Percentiles rank a stretch among this genome's conserved stretches.
These are phyloP conservation scores for Lichenostomus cassidix DNA, from an alignment of 2,113 vertebrate species.

Conservation along the genomic window DNA sequence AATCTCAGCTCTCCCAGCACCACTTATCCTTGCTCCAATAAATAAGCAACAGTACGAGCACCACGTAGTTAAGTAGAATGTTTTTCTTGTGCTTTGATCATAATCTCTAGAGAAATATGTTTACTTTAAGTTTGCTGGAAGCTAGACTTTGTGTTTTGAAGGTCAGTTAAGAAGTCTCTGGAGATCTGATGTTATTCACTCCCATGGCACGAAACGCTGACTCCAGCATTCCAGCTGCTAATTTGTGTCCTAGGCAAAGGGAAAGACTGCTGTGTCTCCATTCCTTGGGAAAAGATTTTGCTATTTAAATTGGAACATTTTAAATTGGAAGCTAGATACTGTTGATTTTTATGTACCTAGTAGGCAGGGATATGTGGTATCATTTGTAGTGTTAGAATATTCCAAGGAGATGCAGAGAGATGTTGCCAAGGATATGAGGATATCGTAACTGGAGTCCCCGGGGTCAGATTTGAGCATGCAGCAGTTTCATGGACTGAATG, in stretches of 20 bases:
- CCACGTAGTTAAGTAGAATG: constrained; percentile 52
- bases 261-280: background rate
- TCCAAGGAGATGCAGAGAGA: background rate
- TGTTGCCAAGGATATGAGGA: background rate
- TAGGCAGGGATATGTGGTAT: background rate
- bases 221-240: constrained; percentile 55
- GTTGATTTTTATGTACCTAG: background rate
- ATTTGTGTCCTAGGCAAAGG: background rate
- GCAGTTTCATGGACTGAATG: background rate
- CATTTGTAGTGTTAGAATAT: background rate
- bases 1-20: background rate
- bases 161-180: constrained; percentile 66
- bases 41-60: constrained; percentile 19
- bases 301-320: background rate
- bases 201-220: constrained; percentile 71
- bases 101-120: constrained; percentile 67
- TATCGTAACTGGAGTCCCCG: background rate
- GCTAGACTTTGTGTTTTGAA: constrained; percentile 60
- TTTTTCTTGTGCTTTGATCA: constrained; percentile 65
- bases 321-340: background rate
- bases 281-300: constrained; percentile 37
- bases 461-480: background rate
- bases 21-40: background rate
- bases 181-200: constrained; percentile 55
- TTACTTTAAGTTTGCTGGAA: constrained; percentile 67